A percentile compares a stretch with the other conserved stretches of the same genome.
Conservation (phyloP, 2,113 vertebrate species). For the Catharus bicknelli region DNA sequence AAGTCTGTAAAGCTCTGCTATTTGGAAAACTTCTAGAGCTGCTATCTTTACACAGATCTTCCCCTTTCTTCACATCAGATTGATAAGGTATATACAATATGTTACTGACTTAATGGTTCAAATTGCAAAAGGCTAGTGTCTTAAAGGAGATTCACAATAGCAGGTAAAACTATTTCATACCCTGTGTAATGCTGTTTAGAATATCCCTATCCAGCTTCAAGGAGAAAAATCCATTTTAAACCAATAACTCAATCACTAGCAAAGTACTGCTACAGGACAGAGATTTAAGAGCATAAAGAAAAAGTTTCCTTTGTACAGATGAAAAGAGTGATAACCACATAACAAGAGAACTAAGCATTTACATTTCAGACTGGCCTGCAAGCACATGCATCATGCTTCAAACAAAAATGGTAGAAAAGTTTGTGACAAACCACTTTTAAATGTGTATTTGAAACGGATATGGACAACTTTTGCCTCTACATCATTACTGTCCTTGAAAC, state of each 20-base stretch:
- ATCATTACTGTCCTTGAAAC: neutral
- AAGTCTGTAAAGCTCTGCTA: neutral
- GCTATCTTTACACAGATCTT: neutral
- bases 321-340: neutral
- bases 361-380: neutral
- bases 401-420: neutral
- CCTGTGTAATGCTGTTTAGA: neutral
- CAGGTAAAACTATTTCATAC: neutral
- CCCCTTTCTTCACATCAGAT: neutral
- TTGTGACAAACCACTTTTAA: neutral
- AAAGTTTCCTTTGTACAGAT: neutral
- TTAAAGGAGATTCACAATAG: neutral
- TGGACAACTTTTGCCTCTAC: neutral
- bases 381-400: neutral
- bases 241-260: neutral
- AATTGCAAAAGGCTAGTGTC: neutral
- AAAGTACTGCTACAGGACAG: neutral
- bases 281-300: neutral
- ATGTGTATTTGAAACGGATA: neutral
- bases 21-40: neutral
- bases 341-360: neutral
- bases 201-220: neutral
- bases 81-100: neutral
- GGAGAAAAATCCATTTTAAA: neutral
- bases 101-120: neutral